Conservation (phyloP, 1,140 invertebrate species). For the Drosophila sp. region DNA sequence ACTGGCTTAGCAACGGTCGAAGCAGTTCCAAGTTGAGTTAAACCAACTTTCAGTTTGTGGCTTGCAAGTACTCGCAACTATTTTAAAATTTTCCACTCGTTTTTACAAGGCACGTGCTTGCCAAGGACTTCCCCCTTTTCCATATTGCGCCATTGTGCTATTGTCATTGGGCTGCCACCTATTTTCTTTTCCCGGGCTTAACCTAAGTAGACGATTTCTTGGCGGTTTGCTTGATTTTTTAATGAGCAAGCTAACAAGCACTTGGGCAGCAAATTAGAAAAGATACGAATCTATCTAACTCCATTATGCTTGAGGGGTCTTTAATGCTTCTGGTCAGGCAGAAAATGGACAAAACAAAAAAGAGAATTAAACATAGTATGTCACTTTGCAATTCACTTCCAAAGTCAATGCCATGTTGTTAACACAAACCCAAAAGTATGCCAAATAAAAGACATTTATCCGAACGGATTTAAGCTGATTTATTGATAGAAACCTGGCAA, state of each 20-base stretch:
- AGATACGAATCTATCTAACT: constrained; percentile 41
- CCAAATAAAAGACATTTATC: not conserved
- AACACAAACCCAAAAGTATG: constrained; percentile 5
- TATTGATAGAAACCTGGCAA: not conserved
- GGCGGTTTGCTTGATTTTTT: constrained; percentile 65
- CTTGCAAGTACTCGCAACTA: constrained; percentile 57
- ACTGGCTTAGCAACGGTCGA: constrained; percentile 44
- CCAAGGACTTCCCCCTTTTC: constrained; percentile 1
- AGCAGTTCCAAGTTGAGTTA: constrained; percentile 10
- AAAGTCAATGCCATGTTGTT: constrained; percentile 3
- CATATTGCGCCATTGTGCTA: not conserved
- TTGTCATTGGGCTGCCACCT: not conserved
- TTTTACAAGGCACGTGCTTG: constrained; percentile 59
- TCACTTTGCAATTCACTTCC: constrained; percentile 1
- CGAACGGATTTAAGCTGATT: not conserved
- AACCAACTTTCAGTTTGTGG: constrained; percentile 23
- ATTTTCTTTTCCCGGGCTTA: constrained; percentile 1
- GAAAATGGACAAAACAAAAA: constrained; percentile 15
- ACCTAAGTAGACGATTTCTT: constrained; percentile 63
- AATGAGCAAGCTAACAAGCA: constrained; percentile 57
- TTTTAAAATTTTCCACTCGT: constrained; percentile 69
- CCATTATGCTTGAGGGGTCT: constrained; percentile 14
- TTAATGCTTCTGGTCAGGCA: constrained; percentile 15
- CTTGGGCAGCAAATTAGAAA: constrained; percentile 50
- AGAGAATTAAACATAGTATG: constrained; percentile 14